Conservation (phyloP, 2,888 invertebrate genomes). For the Drosophila aldrichi region DNA sequence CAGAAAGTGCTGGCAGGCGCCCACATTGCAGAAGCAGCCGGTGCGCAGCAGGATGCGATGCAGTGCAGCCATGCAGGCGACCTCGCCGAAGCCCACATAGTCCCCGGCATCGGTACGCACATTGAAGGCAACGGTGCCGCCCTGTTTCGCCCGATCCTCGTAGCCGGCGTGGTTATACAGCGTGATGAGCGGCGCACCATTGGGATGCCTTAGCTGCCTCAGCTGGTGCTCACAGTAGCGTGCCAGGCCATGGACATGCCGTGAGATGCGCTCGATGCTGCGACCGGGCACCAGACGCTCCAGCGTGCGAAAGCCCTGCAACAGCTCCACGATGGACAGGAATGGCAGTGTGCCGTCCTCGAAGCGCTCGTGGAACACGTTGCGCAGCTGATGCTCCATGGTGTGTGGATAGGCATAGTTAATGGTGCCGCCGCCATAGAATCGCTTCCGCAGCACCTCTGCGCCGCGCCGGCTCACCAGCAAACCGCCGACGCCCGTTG, state of each 20-base stretch:
- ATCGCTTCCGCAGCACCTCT: constrained; percentile 86
- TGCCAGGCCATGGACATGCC: constrained; percentile 91
- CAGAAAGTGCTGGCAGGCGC: constrained; percentile 94
- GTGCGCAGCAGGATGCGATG: constrained; percentile 94
- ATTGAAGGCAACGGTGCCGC: constrained; percentile 96
- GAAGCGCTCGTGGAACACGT: constrained; percentile 91
- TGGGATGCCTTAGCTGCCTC: constrained; percentile 88
- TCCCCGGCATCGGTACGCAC: constrained; percentile 91
- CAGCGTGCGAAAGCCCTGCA: constrained; percentile 93
- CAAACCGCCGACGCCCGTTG: constrained; percentile 97
- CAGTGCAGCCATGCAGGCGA: constrained; percentile 94
- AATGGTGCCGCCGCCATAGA: constrained; percentile 98
- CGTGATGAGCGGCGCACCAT: constrained; percentile 89
- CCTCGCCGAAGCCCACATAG: constrained; percentile 95
- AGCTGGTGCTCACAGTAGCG: constrained; percentile 90
- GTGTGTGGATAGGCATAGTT: constrained; percentile 91
- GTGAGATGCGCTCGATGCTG: constrained; percentile 88
- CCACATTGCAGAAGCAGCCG: constrained; percentile 98
- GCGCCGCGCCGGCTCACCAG: constrained; percentile 88
- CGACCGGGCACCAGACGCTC: constrained; percentile 87
- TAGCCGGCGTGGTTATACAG: constrained; percentile 92
- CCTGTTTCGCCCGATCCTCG: constrained; percentile 89
- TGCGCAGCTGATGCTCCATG: constrained; percentile 90
- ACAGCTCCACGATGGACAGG: constrained; percentile 92
- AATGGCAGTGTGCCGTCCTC: constrained; percentile 98